phyloP scores from a whole-genome alignment of 2,113 vertebrate genomes.

The Machaerirhynchus nigripectus region DNA sequence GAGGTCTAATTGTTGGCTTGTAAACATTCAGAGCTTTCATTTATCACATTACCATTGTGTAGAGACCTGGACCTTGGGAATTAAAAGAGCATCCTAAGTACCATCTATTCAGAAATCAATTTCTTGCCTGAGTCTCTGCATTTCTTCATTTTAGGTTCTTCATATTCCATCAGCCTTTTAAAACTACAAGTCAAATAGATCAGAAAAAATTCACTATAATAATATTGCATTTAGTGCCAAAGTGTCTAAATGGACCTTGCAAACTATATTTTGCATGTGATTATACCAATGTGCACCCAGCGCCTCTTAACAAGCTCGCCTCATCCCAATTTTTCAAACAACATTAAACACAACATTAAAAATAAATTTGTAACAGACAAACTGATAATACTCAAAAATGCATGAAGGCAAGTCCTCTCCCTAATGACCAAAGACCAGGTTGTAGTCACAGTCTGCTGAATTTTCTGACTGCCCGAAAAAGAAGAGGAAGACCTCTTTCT shows the following conservation, averaged over 20 bases:
- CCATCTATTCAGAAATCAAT: constrained; percentile 42
- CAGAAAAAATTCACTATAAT: background rate
- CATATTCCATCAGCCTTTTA: constrained; percentile 39
- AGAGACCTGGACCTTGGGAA: constrained; percentile 43
- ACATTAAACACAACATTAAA: constrained; percentile 37
- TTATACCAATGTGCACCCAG: background rate
- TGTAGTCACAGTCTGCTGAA: background rate
- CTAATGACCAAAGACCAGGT: background rate
- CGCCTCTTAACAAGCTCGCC: background rate
- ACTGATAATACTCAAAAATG: background rate
- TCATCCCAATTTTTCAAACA: constrained; percentile 9
- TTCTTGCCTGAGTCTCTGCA: background rate
- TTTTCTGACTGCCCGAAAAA: background rate
- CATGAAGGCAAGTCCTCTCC: background rate
- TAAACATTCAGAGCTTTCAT: constrained; percentile 64
- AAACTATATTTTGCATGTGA: background rate
- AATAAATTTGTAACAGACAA: background rate
- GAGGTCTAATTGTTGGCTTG: constrained; percentile 68
- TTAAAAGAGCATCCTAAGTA: constrained; percentile 37
- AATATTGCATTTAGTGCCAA: background rate
- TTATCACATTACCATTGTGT: constrained; percentile 60
- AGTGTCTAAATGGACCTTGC: constrained; percentile 11
- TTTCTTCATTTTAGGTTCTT: constrained; percentile 27
- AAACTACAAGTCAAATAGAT: constrained; percentile 23
- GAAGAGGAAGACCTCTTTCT: background rate